Conservation (phyloP, 2,797 vertebrate species). For the Coregonus sp. region DNA sequence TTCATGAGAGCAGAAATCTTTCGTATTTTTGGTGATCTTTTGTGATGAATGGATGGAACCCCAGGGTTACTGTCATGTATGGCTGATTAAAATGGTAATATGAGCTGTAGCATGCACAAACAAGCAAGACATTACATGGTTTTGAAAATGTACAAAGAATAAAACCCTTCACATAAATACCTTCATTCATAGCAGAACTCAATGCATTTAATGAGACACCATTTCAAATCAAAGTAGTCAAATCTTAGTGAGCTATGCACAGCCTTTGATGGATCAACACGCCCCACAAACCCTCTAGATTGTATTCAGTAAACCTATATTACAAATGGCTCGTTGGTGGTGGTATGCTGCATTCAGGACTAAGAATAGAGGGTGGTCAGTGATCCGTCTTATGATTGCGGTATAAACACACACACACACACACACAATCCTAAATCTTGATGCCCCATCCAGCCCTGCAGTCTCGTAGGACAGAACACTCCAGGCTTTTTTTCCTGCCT, state of each 20-base stretch:
- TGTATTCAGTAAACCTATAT: too few species aligned
- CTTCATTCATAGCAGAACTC: too few species aligned
- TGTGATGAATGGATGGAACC: background rate
- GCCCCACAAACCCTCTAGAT: too few species aligned
- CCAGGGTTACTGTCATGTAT: background rate
- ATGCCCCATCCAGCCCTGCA: background rate
- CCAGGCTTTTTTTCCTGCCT: background rate
- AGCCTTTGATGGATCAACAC: too few species aligned
- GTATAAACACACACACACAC: background rate
- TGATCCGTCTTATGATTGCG: background rate
- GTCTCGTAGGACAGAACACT: background rate
- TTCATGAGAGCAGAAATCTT: background rate
- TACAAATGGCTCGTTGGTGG: too few species aligned
- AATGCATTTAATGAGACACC: too few species aligned
- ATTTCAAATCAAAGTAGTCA: too few species aligned
- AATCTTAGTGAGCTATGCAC: too few species aligned
- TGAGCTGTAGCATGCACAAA: slow-evolving; percentile 6
- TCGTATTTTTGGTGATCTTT: background rate
- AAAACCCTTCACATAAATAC: background rate
- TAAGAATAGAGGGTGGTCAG: background rate
- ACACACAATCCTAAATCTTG: background rate
- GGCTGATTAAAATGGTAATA: background rate
- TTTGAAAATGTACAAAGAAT: background rate
- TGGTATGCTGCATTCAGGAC: too few species aligned
- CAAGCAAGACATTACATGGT: slow-evolving; percentile 2